Evolutionary conservation across 1,140 invertebrate genomes (phyloP), one percentile per base, ranked within the genome.

Genomic region (Oncopodura yosiiana): DNA sequence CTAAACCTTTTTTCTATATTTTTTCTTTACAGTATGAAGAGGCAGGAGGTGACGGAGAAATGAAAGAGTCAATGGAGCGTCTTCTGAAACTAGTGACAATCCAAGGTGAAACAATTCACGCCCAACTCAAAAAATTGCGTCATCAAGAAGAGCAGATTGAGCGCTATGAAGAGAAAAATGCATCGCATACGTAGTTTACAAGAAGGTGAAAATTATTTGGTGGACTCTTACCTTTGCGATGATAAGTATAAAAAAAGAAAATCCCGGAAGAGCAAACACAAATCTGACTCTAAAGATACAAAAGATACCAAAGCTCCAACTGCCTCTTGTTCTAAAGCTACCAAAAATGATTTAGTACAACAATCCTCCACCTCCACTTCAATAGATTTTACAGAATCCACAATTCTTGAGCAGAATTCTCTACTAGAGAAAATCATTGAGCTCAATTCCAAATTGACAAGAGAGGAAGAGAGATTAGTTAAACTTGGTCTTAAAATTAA

Each of bases 31-130:
- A 50, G 61, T 50, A 46, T 60, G 43, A 56, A 63, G 54, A 30
- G 46, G 4, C 48, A 50, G 41, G 53, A 55, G 38, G 57, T 39
- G 52, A 58, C 54, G 56, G 32, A 23, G 18, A 69, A 63, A n/a
- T 70, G 66, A 52, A 69, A 60, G 75, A 71, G 62, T 73, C 68
- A 46, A 81, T 81, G 45, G 82, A 86, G 53, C 75, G 79, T 54
- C 73, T 88, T 14, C 77, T 85, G 53, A 81, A 83, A 60, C 74
- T 86, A 55, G 84, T 88, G 55, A 72, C 86, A 52, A 79, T 80
- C n/a, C 84, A 87, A 72, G 84, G 83, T 63, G 79, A 83, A 66
- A 83, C 82, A n/a, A 84, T 88, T 56, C 78, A 84, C 61, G 77
- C 78, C 53, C 82, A 87, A 68, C 71, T 84, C 53, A 61, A 66